Conservation (phyloP, 1,140 invertebrate genomes). For the Drosophila lacteicornis region DNA sequence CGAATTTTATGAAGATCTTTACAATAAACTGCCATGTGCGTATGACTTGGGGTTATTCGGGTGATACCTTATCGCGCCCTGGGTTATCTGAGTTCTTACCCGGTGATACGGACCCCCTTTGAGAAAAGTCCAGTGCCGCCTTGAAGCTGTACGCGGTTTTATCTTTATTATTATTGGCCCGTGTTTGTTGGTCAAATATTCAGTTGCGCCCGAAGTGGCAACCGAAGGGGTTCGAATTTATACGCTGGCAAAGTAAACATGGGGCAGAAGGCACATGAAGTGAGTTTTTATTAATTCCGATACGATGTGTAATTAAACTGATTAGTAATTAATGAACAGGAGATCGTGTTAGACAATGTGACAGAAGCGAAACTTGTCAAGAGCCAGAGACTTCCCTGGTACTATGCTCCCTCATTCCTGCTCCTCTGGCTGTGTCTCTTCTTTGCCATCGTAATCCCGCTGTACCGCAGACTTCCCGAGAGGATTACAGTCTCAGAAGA, state of each 20-base stretch:
- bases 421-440: constrained; percentile 67
- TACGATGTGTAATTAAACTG: too few relatives aligned
- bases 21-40: constrained; percentile 2
- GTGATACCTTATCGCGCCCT: not conserved
- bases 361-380: not conserved
- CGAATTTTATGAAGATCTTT: not conserved
- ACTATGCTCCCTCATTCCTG: constrained; percentile 64
- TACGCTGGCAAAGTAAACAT: not conserved
- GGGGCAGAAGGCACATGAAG: constrained; percentile 1
- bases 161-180: constrained; percentile 10
- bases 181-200: not conserved
- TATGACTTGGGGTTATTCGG: not conserved
- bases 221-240: constrained; percentile 7
- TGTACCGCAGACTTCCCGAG: constrained; percentile 58
- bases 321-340: not conserved
- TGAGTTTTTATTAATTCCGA: not conserved
- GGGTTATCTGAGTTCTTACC: constrained; percentile 6
- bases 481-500: constrained; percentile 51
- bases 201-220: constrained; percentile 8
- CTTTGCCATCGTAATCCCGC: constrained; percentile 65
- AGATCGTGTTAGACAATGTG: not conserved
- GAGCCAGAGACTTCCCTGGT: constrained; percentile 44
- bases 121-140: not conserved
- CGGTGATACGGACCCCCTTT: not conserved
- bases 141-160: constrained; percentile 12